These are phyloP conservation scores for Proales similis DNA, from an alignment of 1,140 invertebrate species.

Conservation along the genomic window DNA sequence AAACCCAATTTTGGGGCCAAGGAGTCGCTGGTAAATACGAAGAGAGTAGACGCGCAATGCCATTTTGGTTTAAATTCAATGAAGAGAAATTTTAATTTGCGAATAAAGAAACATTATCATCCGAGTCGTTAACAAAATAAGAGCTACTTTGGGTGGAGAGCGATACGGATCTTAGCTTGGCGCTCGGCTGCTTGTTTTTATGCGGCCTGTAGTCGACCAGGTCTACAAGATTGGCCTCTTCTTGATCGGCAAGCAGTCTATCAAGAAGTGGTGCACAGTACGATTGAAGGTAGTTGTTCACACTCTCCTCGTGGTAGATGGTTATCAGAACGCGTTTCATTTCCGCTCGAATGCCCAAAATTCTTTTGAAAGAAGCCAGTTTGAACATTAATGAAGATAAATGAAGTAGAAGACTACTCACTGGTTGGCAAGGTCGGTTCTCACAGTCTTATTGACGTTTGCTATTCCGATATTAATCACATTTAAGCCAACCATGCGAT, in stretches of 20 bases:
- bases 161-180: no score
- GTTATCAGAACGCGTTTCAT: constrained; percentile 1
- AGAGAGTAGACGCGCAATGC: no score
- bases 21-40: no score
- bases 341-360: constrained; percentile 5
- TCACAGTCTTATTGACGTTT: constrained; percentile 25
- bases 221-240: constrained; percentile 30
- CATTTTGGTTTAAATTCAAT: no score
- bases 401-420: neutral
- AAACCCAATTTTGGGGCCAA: no score
- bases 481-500: constrained; percentile 23
- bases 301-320: constrained; percentile 24
- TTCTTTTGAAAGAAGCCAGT: neutral
- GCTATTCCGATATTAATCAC: constrained; percentile 20
- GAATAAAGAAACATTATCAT: no score
- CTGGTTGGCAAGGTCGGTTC: constrained; percentile 30
- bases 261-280: constrained; percentile 30
- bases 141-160: no score
- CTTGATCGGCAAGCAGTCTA: constrained; percentile 24
- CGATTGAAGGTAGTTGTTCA: constrained; percentile 11
- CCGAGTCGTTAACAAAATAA: no score
- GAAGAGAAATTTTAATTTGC: no score
- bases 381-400: no score
- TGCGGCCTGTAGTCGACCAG: constrained; percentile 4
- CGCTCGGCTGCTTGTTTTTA: no score